Evolutionary conservation across 2,113 vertebrate species (phyloP).

Genomic region (Oenanthe oenanthe): DNA sequence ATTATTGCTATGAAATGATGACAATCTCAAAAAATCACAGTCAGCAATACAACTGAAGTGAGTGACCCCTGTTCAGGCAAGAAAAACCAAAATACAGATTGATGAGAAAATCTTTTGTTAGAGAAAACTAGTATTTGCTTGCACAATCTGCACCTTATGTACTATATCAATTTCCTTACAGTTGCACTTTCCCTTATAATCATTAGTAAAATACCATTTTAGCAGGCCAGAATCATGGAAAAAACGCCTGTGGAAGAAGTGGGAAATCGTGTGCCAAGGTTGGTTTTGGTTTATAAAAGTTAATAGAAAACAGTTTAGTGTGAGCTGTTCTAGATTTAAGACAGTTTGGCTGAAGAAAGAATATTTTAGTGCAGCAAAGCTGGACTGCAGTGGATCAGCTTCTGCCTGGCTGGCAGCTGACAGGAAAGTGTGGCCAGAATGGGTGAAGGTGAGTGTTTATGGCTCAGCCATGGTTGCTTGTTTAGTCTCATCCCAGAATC

Average conservation of each 20-base stretch:
- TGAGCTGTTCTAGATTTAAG: neutral
- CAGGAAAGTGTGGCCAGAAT: neutral
- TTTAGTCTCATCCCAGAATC: neutral
- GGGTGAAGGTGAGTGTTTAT: neutral
- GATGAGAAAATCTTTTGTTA: neutral
- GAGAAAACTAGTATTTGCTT: neutral
- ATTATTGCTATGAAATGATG: neutral
- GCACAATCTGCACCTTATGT: neutral
- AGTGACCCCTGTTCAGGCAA: neutral
- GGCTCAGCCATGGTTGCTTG: neutral
- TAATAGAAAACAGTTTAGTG: neutral
- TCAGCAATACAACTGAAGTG: neutral
- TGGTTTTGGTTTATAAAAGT: neutral
- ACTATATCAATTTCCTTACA: neutral
- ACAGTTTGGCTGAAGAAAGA: neutral
- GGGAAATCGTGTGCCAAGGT: neutral
- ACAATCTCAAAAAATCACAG: neutral
- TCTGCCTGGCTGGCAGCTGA: neutral
- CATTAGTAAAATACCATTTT: neutral
- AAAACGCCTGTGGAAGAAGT: neutral
- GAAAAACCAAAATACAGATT: neutral
- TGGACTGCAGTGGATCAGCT: neutral
- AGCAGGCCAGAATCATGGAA: neutral
- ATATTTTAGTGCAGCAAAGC: neutral
- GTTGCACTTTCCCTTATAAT: neutral